Base-by-base conservation (phyloP, 1,140 invertebrate species). In the Drosophila cardini region DNA sequence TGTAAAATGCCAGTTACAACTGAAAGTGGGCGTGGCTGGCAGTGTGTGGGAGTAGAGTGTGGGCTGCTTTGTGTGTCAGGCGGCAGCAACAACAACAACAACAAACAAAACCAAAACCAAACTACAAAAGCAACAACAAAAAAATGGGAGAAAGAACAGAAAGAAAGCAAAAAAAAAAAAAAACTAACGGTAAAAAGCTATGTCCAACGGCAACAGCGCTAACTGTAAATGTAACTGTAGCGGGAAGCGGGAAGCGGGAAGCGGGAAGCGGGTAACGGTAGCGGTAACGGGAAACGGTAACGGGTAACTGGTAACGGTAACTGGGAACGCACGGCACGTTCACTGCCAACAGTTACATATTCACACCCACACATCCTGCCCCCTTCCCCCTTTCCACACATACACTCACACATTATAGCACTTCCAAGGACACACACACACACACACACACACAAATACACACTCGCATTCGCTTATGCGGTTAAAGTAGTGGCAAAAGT, bases 401-500 rank as follows among this genome's bases (percentile, higher is more conserved):
- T 48, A 52, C 30, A 64, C 26, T 42, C n/a, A 55, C 36, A 42
- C 21, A 21, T n/a, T n/a, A n/a, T n/a, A n/a, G n/a, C n/a, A n/a
- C n/a, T n/a, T n/a, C n/a, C n/a, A n/a, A n/a, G n/a, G n/a, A 48
- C n/a, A 55, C 36, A 42, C 21, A 21, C 26, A 34, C 36, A 52
- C 21, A 43, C 16, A 32, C 50, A 46, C 18, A 34, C 30, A 71
- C 34, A 46, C 30, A 36, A 21, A 43, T 45, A 61, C 26, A 55
- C 15, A 58, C 15, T 48, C 57, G 26, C 53, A 76, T 75, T 56
- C 73, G 71, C 78, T 83, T 85, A 81, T 86, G 76, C 67, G 76
- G 82, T 81, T 85, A 69, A 81, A 86, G 74, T 78, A 85, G 81
- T 80, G 75, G 82, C 78, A 79, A 85, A 75, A 85, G 81, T 72